Evolutionary conservation across 2,797 vertebrate genomes (phyloP).

Genomic region (Prionace glauca): DNA sequence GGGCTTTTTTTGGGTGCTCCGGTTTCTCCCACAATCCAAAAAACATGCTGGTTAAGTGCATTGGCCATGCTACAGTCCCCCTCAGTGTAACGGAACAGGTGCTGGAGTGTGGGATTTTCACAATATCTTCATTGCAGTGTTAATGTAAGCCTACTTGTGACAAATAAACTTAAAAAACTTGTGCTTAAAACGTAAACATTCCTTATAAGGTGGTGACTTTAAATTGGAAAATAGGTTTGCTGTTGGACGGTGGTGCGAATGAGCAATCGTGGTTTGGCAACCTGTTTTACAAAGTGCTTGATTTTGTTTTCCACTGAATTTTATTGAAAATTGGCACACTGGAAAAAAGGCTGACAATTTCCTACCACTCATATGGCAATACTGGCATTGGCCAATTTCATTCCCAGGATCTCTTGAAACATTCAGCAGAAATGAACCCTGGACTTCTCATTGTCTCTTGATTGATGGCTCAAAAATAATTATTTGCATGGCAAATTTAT

Average conservation of each 20-base stretch:
- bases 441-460: neutral
- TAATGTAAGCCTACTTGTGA: too few species aligned
- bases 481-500: neutral
- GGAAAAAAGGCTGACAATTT: neutral
- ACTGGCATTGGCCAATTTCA: neutral
- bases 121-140: too few species aligned
- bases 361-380: neutral
- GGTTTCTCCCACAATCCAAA: too few species aligned
- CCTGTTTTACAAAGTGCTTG: neutral
- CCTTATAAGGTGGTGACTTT: neutral
- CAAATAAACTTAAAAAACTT: too few species aligned
- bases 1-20: too few species aligned
- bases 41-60: too few species aligned
- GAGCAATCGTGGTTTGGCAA: neutral
- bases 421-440: too few species aligned
- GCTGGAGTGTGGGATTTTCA: too few species aligned
- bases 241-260: neutral
- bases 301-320: neutral
- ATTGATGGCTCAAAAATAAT: neutral
- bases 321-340: neutral
- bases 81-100: too few species aligned
- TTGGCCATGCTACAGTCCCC: too few species aligned
- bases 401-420: neutral
- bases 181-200: neutral
- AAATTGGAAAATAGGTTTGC: neutral